Evolutionary conservation across 2,888 invertebrate genomes (phyloP).

Genomic region (Apocheima hispidaria): DNA sequence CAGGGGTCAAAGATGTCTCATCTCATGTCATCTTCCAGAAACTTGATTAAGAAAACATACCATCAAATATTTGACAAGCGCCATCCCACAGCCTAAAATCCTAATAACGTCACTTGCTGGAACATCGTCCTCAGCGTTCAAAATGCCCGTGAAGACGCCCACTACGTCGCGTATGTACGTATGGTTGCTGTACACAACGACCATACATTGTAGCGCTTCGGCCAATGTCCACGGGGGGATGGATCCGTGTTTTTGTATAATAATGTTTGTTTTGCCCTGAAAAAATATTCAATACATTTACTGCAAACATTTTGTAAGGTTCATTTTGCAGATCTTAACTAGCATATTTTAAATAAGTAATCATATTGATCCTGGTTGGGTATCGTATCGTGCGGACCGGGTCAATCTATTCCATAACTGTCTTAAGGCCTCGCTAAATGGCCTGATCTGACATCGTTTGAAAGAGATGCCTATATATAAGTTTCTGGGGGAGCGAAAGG

Average conservation of each 20-base stretch:
- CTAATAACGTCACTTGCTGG: constrained; percentile 54
- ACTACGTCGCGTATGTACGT: constrained; percentile 1
- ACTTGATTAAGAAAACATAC: constrained; percentile 44
- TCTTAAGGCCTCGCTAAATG: no score
- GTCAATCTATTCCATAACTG: no score
- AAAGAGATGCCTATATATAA: no score
- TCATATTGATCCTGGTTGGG: no score
- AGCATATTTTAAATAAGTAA: no score
- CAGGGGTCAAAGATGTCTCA: no score
- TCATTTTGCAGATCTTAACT: no score
- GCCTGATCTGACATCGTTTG: no score
- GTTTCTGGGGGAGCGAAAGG: no score
- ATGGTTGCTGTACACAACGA: constrained; percentile 39
- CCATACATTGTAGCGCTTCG: constrained; percentile 47
- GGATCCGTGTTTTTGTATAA: constrained; percentile 6
- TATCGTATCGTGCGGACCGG: no score
- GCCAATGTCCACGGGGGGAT: constrained; percentile 45
- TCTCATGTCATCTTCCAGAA: no score
- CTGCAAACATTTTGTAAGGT: neutral
- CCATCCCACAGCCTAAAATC: constrained; percentile 53
- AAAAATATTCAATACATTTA: neutral
- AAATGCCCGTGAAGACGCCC: neutral
- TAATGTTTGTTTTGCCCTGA: neutral
- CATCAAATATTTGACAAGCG: constrained; percentile 55
- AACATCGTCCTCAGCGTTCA: neutral